These are phyloP conservation scores for Terebella lapidaria DNA, from an alignment of 2,888 invertebrate genomes.

Conservation along the genomic window DNA sequence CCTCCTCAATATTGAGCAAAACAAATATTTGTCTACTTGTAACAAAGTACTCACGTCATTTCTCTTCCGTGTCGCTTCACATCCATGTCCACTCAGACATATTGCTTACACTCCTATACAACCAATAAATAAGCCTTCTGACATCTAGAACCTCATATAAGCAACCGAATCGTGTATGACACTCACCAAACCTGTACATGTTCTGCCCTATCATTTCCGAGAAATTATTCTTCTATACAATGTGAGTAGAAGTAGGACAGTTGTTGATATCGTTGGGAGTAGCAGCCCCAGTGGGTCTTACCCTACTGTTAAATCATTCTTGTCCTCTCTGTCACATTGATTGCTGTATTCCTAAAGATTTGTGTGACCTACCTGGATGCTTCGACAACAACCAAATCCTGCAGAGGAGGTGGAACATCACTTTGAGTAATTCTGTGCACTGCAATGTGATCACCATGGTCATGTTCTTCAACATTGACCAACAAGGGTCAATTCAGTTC, in stretches of 20 bases:
- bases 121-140: too few species aligned
- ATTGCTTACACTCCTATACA: too few species aligned
- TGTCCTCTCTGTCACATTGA: too few species aligned
- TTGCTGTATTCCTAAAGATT: too few species aligned
- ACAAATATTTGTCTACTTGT: too few species aligned
- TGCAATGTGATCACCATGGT: slow-evolving; percentile 2
- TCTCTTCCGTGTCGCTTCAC: too few species aligned
- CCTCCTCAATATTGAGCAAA: too few species aligned
- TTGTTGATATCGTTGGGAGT: neutral
- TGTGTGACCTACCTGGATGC: neutral
- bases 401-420: neutral
- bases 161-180: neutral
- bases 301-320: neutral
- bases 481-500: neutral
- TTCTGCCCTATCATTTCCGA: neutral
- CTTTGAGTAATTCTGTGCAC: neutral
- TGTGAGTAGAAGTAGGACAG: neutral
- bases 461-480: neutral
- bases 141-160: too few species aligned
- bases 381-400: neutral
- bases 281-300: neutral
- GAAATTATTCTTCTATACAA: neutral
- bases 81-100: too few species aligned
- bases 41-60: too few species aligned
- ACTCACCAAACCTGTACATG: neutral